These are phyloP conservation scores for Scolopax bukidnonensis DNA, from an alignment of 2,797 vertebrate genomes.

Conservation along the genomic window DNA sequence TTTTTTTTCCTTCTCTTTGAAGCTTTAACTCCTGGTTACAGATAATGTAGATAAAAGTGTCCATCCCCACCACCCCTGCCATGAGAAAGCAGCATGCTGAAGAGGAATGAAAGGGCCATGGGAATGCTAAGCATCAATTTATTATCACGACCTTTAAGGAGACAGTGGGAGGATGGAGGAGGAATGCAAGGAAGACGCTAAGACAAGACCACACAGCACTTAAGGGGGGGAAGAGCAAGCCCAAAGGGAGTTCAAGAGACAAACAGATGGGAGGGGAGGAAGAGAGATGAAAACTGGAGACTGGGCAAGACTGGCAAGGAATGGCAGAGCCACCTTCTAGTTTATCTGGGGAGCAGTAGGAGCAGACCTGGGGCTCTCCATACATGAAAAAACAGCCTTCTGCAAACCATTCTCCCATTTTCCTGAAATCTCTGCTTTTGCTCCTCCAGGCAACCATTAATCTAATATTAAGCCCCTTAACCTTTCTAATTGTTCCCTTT, in stretches of 20 bases:
- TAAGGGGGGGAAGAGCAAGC: not conserved
- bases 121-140: slow-evolving; percentile 3
- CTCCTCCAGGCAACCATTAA: slow-evolving; percentile 66
- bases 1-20: not conserved
- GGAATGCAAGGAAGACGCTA: not conserved
- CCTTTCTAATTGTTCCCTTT: slow-evolving; percentile 73
- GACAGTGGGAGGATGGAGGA: not conserved
- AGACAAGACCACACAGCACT: not conserved
- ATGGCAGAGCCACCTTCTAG: not conserved
- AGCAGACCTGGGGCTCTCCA: not conserved
- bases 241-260: not conserved
- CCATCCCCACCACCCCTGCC: not conserved
- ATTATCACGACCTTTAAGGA: not conserved
- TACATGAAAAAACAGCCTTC: not conserved
- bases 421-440: slow-evolving; percentile 72
- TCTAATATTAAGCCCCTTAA: slow-evolving; percentile 74
- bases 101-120: not conserved
- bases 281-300: not conserved
- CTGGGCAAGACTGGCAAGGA: not conserved
- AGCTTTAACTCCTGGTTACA: not conserved
- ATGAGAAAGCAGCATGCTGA: not conserved
- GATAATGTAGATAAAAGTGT: not conserved
- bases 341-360: not conserved
- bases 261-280: not conserved
- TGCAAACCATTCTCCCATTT: not conserved